These are phyloP conservation scores for Perdita meconis DNA, from an alignment of 2,888 invertebrate genomes.

Conservation along the genomic window DNA sequence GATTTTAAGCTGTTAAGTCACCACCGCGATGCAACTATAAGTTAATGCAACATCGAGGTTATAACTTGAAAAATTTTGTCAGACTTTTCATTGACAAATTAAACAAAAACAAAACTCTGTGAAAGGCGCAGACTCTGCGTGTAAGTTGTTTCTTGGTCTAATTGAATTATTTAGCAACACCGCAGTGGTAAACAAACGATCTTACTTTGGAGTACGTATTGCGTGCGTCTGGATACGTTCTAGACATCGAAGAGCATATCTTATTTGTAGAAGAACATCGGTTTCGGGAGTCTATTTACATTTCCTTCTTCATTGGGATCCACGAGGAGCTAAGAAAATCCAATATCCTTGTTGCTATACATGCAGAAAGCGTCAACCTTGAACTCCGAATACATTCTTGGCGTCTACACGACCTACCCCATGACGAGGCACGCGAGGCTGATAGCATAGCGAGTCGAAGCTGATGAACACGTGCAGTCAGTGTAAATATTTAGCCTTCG, in stretches of 20 bases:
- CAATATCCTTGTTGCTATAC: conserved; percentile 24
- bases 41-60: too few species aligned
- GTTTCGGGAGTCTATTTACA: not conserved
- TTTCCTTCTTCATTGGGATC: not conserved
- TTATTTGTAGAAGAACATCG: not conserved
- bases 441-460: conserved; percentile 64
- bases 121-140: too few species aligned
- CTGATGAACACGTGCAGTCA: conserved; percentile 67
- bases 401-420: conserved; percentile 66
- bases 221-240: too few species aligned
- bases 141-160: too few species aligned
- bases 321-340: conserved; percentile 11
- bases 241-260: not conserved
- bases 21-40: too few species aligned
- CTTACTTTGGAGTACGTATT: too few species aligned
- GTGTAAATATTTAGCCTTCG: conserved; percentile 73
- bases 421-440: conserved; percentile 64
- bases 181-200: too few species aligned
- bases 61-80: too few species aligned
- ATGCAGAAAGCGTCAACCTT: conserved; percentile 52
- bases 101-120: too few species aligned
- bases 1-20: too few species aligned
- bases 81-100: too few species aligned
- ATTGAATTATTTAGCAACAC: too few species aligned
- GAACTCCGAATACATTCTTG: conserved; percentile 52